These are phyloP conservation scores for Scleropages formosus DNA, from an alignment of 2,797 vertebrate species.

Conservation along the genomic window DNA sequence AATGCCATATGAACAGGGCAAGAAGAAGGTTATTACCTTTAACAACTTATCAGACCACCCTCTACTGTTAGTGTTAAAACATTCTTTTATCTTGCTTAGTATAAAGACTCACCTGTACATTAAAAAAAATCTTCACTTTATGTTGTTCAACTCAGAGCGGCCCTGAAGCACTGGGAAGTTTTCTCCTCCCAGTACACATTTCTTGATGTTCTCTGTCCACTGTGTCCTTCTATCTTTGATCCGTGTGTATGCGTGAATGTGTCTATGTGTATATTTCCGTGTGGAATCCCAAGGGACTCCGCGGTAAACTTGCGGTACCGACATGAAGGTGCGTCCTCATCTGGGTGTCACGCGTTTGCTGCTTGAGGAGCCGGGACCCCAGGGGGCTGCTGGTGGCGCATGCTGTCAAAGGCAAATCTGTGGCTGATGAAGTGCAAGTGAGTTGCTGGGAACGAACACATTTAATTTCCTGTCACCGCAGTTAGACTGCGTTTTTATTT, in stretches of 20 bases:
- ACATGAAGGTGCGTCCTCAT: slow-evolving; percentile 48
- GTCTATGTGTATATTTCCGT: background rate
- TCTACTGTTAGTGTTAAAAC: no score
- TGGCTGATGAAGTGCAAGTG: slow-evolving; percentile 64
- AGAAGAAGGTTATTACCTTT: no score
- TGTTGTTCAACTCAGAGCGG: no score
- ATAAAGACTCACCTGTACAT: no score
- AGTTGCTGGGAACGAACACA: slow-evolving; percentile 67
- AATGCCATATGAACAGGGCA: no score
- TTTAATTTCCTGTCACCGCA: slow-evolving; percentile 71
- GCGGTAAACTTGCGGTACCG: slow-evolving; percentile 27
- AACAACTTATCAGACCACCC: no score
- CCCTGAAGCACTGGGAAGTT: no score
- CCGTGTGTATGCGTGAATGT: background rate
- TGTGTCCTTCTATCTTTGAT: background rate
- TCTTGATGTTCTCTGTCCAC: background rate
- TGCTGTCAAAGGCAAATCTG: slow-evolving; percentile 23
- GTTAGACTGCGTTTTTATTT: slow-evolving; percentile 45
- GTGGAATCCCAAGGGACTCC: background rate
- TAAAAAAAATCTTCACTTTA: no score
- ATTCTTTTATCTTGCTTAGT: no score
- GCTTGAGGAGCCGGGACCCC: slow-evolving; percentile 34
- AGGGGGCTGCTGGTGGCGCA: slow-evolving; percentile 9
- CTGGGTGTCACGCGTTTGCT: slow-evolving; percentile 41
- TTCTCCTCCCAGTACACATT: no score